Evolutionary conservation across 2,797 vertebrate species (phyloP).

Genomic region (Anguilla obscura): DNA sequence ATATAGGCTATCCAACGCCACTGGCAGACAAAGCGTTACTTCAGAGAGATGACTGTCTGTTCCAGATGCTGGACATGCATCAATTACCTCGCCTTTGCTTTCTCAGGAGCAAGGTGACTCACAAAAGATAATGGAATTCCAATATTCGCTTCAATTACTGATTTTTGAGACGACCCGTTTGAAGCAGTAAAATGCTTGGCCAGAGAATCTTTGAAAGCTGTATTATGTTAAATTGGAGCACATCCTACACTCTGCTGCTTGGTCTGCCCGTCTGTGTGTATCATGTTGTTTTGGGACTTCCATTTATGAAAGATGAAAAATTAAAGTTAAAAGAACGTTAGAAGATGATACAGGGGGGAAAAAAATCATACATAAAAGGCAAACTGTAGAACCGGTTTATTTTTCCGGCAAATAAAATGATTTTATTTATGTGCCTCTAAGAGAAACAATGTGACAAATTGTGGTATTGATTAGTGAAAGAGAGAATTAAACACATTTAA

Average conservation of each 20-base stretch:
- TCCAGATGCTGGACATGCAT: conserved; percentile 47
- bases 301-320: background rate
- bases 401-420: background rate
- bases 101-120: conserved; percentile 60
- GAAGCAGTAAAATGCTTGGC: conserved; percentile 46
- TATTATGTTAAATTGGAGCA: background rate
- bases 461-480: no score
- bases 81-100: conserved; percentile 59
- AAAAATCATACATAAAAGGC: background rate
- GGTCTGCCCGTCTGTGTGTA: background rate
- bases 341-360: background rate
- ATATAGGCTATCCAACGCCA: background rate
- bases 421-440: background rate
- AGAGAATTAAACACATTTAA: no score
- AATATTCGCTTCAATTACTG: conserved; percentile 55
- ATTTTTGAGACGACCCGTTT: conserved; percentile 43
- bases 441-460: no score
- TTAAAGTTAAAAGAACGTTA: background rate
- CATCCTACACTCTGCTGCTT: background rate
- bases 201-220: background rate
- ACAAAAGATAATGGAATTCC: conserved; percentile 49
- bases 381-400: background rate
- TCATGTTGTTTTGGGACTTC: background rate
- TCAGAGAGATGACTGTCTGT: conserved; percentile 33
- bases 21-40: background rate